These are phyloP conservation scores for Naja naja DNA, from an alignment of 2,113 vertebrate genomes.

Conservation along the genomic window DNA sequence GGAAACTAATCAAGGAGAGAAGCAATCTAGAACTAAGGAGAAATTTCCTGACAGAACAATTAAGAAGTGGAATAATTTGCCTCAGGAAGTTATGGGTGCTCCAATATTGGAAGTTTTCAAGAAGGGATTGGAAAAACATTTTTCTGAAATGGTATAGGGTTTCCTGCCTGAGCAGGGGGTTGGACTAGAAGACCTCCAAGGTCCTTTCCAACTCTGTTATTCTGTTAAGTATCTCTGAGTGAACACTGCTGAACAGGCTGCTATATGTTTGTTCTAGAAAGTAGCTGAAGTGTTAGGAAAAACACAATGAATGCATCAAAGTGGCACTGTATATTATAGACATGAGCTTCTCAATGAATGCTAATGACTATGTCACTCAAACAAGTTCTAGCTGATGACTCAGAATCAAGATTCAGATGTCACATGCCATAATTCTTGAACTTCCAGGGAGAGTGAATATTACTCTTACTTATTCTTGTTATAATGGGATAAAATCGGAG, in stretches of 20 bases:
- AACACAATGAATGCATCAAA: neutral
- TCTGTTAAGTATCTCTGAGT: neutral
- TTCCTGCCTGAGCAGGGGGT: neutral
- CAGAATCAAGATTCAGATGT: neutral
- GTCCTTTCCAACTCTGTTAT: neutral
- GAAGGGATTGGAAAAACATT: neutral
- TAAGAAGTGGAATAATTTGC: neutral
- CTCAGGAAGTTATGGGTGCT: neutral
- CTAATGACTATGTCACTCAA: fast-evolving
- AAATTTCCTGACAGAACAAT: neutral
- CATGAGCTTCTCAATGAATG: neutral
- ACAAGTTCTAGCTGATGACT: neutral
- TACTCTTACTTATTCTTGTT: neutral
- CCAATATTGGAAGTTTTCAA: neutral
- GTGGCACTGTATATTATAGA: fast-evolving
- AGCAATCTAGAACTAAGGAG: no score
- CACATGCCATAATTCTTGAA: neutral
- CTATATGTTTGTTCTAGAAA: neutral
- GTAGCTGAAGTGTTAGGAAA: neutral
- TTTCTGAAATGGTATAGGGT: neutral
- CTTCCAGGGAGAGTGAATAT: neutral
- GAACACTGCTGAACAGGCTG: neutral
- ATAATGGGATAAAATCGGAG: neutral
- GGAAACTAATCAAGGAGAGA: no score
- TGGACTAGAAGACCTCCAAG: neutral